Evolutionary conservation across 1,140 invertebrate species (phyloP), one percentile per base, ranked within the genome.

Genomic region (Aethina tumida): DNA sequence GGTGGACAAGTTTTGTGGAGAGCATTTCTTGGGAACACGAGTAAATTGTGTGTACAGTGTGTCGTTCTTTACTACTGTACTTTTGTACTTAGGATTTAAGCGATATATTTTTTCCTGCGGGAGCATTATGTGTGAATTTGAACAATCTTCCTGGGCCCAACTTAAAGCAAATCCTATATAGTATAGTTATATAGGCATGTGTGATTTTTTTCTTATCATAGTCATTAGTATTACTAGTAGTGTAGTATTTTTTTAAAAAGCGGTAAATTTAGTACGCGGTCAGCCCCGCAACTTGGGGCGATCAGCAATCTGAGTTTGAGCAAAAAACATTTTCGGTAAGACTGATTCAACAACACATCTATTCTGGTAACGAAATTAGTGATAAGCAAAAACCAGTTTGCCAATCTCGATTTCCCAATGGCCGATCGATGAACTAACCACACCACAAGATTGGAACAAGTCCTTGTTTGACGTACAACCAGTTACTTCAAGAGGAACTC

Each of bases 121-220:
- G 49, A 53, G 49, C 47, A 55, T 53, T 54, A 54, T 56, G 50
- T 51, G 48, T 57, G 53, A 49, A 48, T 55, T 56, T 51, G 51
- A 60, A 62, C 60, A 62, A 62, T 62, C 60, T 62, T 59, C 53
- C 56, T 60, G 60, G 60, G 60, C 60, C 60, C 60, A 62, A 62
- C 48, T 59, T 47, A 42, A 50, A 53, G 50, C 50, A 50, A 46
- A 57, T 55, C 55, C 53, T 59, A 55, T 55, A 50, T 52, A 54
- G 44, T 45, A 45, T 54, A 59, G 49, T 34, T 49, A 53, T 55
- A 59, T 58, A 59, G 56, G 56, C 52, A 55, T 55, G 56, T 59
- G 59, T 62, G 56, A 59, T 60, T 62, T 57, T 52, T 55, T 57
- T 59, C 52, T 48, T 59, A 58, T 60, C 50, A 58, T 60, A 60